These are phyloP conservation scores for Crossocerus cetratus DNA, from an alignment of 2,888 invertebrate genomes.

Conservation along the genomic window DNA sequence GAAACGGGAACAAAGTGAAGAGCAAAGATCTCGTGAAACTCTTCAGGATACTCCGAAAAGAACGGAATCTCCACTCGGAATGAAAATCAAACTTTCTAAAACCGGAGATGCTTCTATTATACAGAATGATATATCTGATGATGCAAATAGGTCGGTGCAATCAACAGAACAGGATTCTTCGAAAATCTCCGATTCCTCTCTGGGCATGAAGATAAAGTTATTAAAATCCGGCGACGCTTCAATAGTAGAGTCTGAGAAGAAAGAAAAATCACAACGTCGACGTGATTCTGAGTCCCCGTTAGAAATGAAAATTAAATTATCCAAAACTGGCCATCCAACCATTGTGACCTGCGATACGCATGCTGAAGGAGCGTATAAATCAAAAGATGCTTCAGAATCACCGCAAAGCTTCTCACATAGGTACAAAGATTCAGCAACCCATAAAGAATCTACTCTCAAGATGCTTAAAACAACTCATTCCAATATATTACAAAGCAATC, in stretches of 20 bases:
- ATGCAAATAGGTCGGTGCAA: conserved; percentile 23
- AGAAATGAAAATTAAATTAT: conserved; percentile 72
- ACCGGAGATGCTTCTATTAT: conserved; percentile 69
- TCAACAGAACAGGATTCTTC: conserved; percentile 37
- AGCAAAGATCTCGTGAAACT: conserved; percentile 35
- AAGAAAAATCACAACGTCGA: conserved; percentile 59
- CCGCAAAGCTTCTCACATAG: conserved; percentile 43
- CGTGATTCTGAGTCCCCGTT: conserved; percentile 53
- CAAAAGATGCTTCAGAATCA: conserved; percentile 40
- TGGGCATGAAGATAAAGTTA: conserved; percentile 73
- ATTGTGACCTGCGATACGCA: conserved; percentile 67
- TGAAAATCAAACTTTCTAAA: conserved; percentile 74
- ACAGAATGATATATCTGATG: conserved; percentile 37
- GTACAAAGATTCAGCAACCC: conserved; percentile 47
- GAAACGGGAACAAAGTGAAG: conserved; percentile 55
- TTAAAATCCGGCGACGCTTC: conserved; percentile 67
- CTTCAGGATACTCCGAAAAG: conserved; percentile 57
- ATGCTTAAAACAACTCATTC: conserved; percentile 60
- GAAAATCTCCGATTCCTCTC: conserved; percentile 61
- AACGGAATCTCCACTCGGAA: conserved; percentile 71
- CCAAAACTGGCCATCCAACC: conserved; percentile 72
- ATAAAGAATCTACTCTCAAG: conserved; percentile 55
- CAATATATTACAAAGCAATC: conserved; percentile 55
- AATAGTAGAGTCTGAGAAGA: conserved; percentile 58
- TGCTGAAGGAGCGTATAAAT: conserved; percentile 44